phyloP scores from a whole-genome alignment of 1,140 invertebrate genomes.

The Cecropterus lyciades region DNA sequence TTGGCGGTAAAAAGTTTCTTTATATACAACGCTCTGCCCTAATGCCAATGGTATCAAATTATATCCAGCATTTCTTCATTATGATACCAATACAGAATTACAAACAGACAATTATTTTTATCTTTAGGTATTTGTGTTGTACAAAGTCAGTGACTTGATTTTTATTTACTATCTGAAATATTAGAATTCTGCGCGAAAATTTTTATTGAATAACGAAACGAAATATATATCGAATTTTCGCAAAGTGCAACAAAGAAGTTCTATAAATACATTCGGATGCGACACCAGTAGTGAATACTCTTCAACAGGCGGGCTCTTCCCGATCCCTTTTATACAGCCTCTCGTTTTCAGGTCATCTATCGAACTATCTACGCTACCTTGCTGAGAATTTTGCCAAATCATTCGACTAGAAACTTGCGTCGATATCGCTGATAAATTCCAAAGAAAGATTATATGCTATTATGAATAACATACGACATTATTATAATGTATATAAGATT shows the following conservation, averaged over 20 bases:
- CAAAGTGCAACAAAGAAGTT: conserved; percentile 42
- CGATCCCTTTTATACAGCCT: conserved; percentile 58
- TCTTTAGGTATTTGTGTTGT: no score
- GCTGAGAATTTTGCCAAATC: conserved; percentile 64
- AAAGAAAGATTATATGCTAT: conserved; percentile 32
- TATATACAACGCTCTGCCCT: no score
- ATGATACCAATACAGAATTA: no score
- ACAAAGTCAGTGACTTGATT: neutral
- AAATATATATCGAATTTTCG: conserved; percentile 30
- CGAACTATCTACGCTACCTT: conserved; percentile 54
- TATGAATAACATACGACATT: neutral
- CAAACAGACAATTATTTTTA: no score
- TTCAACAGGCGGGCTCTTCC: conserved; percentile 58
- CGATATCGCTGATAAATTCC: conserved; percentile 44
- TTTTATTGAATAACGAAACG: conserved; percentile 6
- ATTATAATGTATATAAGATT: no score
- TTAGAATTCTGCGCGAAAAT: neutral
- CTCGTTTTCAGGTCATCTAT: conserved; percentile 50
- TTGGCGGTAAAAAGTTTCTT: no score
- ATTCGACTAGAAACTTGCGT: conserved; percentile 59
- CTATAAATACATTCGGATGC: conserved; percentile 54
- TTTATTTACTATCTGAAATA: neutral
- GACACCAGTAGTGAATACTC: conserved; percentile 65
- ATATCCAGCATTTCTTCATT: no score
- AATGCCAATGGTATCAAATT: no score